A percentile compares a stretch with the other conserved stretches of the same genome.
These are phyloP conservation scores for Epinephelus fuscoguttatus DNA, from an alignment of 2,113 vertebrate species.

Conservation along the genomic window DNA sequence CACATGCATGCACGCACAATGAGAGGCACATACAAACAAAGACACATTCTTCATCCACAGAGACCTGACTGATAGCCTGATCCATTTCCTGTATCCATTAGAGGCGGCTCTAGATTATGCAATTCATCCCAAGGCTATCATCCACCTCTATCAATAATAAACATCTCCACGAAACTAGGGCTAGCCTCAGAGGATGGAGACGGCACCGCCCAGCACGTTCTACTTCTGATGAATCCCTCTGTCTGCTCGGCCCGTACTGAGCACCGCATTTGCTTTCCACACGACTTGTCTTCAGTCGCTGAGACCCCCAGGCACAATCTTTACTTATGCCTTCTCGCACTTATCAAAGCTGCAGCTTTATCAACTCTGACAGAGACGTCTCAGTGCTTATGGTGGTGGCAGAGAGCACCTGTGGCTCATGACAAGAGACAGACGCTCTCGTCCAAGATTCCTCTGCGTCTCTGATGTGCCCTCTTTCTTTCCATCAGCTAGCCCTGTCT, in stretches of 20 bases:
- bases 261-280: slow-evolving; percentile 44
- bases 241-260: slow-evolving; percentile 16
- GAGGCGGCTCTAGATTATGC: slow-evolving; percentile 79
- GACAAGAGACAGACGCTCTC: slow-evolving; percentile 64
- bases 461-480: slow-evolving; percentile 28
- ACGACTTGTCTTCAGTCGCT: slow-evolving; percentile 34
- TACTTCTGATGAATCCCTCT: slow-evolving; percentile 68
- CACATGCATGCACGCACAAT: slow-evolving; percentile 2
- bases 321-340: slow-evolving; percentile 54
- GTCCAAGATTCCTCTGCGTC: slow-evolving; percentile 27
- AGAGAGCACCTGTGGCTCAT: slow-evolving; percentile 70
- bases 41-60: slow-evolving; percentile 66
- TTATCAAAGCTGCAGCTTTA: slow-evolving; percentile 65
- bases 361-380: slow-evolving; percentile 54
- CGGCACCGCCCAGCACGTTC: slow-evolving; percentile 72
- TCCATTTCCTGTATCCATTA: slow-evolving; percentile 84
- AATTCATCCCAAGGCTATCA: slow-evolving; percentile 82
- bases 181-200: slow-evolving; percentile 76
- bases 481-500: not conserved
- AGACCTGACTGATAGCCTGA: slow-evolving; percentile 78
- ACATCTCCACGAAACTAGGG: slow-evolving; percentile 77
- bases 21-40: slow-evolving; percentile 57
- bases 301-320: slow-evolving; percentile 50
- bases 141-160: slow-evolving; percentile 85
- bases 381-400: slow-evolving; percentile 49